Percentiles rank a stretch among this genome's conserved stretches.
phyloP scores from a whole-genome alignment of 2,888 invertebrate species.

The Limnephilus rhombicus region DNA sequence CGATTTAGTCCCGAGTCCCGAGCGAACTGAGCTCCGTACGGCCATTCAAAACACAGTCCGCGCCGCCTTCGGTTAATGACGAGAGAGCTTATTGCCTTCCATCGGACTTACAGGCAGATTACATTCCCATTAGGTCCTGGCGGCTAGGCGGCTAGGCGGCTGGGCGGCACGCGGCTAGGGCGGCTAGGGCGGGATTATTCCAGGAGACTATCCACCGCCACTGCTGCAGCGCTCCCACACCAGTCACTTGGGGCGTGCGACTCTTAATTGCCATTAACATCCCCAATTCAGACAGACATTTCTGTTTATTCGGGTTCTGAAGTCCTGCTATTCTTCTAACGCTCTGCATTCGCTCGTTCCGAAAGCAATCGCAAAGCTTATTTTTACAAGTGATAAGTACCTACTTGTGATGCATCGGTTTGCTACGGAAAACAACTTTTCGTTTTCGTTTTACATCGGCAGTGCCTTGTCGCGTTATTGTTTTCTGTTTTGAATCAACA shows the following conservation, averaged over 20 bases:
- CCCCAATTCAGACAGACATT: background rate
- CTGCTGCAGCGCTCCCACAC: background rate
- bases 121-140: slow-evolving; percentile 61
- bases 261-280: background rate
- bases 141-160: slow-evolving; percentile 49
- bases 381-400: background rate
- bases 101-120: slow-evolving; percentile 60
- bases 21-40: slow-evolving; percentile 43
- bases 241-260: background rate
- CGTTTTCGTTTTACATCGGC: background rate
- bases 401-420: background rate
- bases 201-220: background rate
- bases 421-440: background rate
- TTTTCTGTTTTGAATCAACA: background rate
- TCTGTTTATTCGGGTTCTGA: background rate
- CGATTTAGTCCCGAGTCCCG: slow-evolving; percentile 39
- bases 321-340: background rate
- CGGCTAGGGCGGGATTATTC: background rate
- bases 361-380: background rate
- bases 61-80: slow-evolving; percentile 57
- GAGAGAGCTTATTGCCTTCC: slow-evolving; percentile 60
- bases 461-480: background rate
- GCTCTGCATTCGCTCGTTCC: background rate
- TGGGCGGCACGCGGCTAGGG: background rate
- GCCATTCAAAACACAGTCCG: slow-evolving; percentile 17